These are phyloP conservation scores for Zoroaster sp. DNA, from an alignment of 53 echinoderm and acorn worm species.

Conservation along the genomic window DNA sequence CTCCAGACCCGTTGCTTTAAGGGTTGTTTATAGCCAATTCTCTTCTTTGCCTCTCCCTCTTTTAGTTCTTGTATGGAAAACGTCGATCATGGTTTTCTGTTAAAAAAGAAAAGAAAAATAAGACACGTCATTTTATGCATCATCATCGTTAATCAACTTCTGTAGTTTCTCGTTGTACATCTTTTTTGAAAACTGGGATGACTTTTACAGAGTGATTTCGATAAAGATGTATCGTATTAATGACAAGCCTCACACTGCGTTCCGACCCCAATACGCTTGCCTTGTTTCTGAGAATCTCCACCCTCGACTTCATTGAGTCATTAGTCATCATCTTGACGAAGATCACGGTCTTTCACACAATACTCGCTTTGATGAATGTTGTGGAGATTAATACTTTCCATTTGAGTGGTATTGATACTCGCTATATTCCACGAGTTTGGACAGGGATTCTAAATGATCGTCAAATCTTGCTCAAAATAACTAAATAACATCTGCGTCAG, in stretches of 20 bases:
- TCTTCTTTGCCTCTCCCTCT: background rate
- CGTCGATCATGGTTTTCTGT: background rate
- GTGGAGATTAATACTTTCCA: background rate
- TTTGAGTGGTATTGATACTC: background rate
- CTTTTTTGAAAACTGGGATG: background rate
- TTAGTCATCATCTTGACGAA: background rate
- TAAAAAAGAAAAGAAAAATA: too few relatives aligned
- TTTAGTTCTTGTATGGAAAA: background rate
- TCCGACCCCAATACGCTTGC: background rate
- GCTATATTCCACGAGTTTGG: background rate
- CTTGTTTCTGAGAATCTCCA: background rate
- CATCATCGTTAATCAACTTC: background rate
- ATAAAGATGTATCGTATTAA: background rate
- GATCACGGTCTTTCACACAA: background rate
- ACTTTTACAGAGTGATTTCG: background rate
- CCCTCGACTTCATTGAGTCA: background rate
- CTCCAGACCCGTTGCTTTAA: background rate
- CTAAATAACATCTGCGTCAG: too few relatives aligned
- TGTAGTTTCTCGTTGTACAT: background rate
- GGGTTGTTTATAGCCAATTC: background rate
- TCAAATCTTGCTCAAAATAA: background rate
- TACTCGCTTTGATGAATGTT: background rate
- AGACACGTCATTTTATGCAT: background rate
- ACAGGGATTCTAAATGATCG: background rate
- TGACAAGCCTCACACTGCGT: background rate